These are phyloP conservation scores for Heliopora coerulea DNA, from an alignment of 92 coral and sea anemone genomes.

Conservation along the genomic window DNA sequence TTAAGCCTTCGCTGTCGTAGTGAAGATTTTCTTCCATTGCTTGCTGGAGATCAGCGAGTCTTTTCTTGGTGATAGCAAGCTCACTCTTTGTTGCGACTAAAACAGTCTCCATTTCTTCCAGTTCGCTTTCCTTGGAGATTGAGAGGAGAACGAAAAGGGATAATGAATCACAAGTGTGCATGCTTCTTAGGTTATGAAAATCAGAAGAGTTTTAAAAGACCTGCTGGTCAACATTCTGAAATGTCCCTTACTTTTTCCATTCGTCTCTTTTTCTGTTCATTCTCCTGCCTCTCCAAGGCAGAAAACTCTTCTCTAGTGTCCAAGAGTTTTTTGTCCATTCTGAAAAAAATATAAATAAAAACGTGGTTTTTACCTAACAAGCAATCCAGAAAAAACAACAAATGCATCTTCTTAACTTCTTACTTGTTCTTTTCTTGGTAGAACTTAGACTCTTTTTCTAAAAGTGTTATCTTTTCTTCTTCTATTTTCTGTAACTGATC, in stretches of 20 bases:
- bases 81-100: slow-evolving; percentile 83
- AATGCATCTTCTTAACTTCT: too few relatives aligned
- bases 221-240: too few relatives aligned
- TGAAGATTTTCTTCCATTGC: slow-evolving; percentile 92
- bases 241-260: slow-evolving; percentile 61
- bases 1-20: slow-evolving; percentile 75
- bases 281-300: slow-evolving; percentile 72
- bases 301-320: slow-evolving; percentile 77
- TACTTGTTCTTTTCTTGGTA: slow-evolving; percentile 82
- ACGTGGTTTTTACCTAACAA: background rate
- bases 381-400: background rate
- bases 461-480: slow-evolving; percentile 65
- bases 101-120: slow-evolving; percentile 71
- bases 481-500: slow-evolving; percentile 75
- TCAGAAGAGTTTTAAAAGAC: too few relatives aligned
- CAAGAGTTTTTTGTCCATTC: slow-evolving; percentile 80
- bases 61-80: slow-evolving; percentile 76
- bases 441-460: slow-evolving; percentile 68
- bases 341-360: slow-evolving; percentile 7
- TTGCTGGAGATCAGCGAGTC: slow-evolving; percentile 84
- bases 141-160: background rate
- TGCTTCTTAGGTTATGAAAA: too few relatives aligned
- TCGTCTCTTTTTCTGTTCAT: slow-evolving; percentile 81
- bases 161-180: too few relatives aligned
- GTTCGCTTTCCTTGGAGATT: slow-evolving; percentile 68